phyloP scores from a whole-genome alignment of 1,140 invertebrate genomes.

The Neodiprion lecontei region DNA sequence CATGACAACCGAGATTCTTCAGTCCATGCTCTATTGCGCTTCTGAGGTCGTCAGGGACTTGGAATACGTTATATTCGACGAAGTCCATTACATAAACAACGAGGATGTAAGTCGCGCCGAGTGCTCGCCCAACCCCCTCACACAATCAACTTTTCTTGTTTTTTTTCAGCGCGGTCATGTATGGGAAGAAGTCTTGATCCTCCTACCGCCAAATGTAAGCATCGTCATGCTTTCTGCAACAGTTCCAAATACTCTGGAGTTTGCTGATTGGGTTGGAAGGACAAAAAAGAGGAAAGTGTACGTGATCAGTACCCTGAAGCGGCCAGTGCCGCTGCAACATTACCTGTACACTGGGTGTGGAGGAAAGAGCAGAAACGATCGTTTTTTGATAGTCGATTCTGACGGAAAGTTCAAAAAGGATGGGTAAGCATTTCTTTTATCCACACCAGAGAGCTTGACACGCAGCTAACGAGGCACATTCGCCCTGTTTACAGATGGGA shows the following conservation, averaged over 20 bases:
- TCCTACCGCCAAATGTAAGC: constrained; percentile 92
- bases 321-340: constrained; percentile 96
- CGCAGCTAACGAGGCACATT: neutral
- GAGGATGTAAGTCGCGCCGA: constrained; percentile 72
- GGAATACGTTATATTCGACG: constrained; percentile 99
- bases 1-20: constrained; percentile 99
- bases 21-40: constrained; percentile 96
- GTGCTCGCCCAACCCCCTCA: constrained; percentile 10
- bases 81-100: constrained; percentile 99
- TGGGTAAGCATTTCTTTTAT: constrained; percentile 65
- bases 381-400: constrained; percentile 85
- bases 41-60: constrained; percentile 94
- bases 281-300: constrained; percentile 93
- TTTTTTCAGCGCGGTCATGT: constrained; percentile 87
- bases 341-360: constrained; percentile 89
- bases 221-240: constrained; percentile 98
- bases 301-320: constrained; percentile 91
- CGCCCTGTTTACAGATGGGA: constrained; percentile 25
- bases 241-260: constrained; percentile 95
- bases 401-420: constrained; percentile 72
- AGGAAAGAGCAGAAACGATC: constrained; percentile 81
- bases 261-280: constrained; percentile 96
- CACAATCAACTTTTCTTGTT: constrained; percentile 19
- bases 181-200: constrained; percentile 98
- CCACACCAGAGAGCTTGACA: neutral